These are phyloP conservation scores for Prionailurus viverrinus DNA, from an alignment of 2,113 vertebrate species.

Conservation along the genomic window DNA sequence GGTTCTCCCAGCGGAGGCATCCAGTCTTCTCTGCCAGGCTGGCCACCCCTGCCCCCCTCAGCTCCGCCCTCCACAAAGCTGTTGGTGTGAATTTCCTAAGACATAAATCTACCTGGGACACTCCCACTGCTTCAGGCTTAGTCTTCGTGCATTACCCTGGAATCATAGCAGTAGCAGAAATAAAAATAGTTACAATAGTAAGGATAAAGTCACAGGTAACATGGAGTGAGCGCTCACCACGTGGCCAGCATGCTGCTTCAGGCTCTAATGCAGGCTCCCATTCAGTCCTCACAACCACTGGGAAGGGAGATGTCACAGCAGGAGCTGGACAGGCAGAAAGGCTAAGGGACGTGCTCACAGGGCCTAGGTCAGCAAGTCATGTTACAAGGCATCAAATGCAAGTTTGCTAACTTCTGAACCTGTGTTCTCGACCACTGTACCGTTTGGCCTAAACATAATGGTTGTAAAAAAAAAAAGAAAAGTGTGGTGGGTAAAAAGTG, in stretches of 20 bases:
- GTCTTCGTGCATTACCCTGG: neutral
- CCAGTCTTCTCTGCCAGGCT: neutral
- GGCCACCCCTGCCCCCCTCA: neutral
- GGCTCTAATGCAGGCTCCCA: too few relatives aligned
- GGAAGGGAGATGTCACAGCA: neutral
- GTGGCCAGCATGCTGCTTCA: neutral
- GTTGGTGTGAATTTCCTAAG: neutral
- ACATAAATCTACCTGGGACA: neutral
- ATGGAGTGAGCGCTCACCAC: fast-evolving
- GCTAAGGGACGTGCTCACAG: neutral
- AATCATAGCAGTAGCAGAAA: neutral
- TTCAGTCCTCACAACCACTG: neutral
- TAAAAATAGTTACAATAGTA: neutral
- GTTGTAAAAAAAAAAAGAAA: neutral
- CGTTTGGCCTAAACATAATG: neutral
- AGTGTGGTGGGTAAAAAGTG: neutral
- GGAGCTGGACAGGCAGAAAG: neutral
- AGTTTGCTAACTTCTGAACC: neutral
- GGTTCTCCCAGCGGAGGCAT: neutral
- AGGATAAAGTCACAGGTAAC: neutral
- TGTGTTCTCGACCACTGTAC: neutral
- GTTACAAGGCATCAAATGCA: neutral
- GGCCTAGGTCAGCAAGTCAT: neutral
- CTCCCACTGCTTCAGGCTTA: neutral
- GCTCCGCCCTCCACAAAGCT: neutral